phyloP scores from a whole-genome alignment of 2,113 vertebrate genomes.

The Plestiodon gilberti region DNA sequence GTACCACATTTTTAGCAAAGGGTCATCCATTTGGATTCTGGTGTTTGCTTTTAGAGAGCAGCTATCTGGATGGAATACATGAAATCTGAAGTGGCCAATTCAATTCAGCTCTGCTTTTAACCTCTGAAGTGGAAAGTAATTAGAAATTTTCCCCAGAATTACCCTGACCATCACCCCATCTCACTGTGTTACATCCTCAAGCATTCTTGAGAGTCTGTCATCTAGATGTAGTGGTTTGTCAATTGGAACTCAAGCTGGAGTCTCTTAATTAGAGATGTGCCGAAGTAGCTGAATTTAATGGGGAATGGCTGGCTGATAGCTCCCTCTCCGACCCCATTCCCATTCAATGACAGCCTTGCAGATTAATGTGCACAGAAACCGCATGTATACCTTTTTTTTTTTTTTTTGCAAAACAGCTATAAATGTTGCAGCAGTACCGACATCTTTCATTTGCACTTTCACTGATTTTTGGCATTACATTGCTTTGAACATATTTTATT shows the following conservation, averaged over 20 bases:
- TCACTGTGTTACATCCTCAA: conserved; percentile 47
- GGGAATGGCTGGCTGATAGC: conserved; percentile 46
- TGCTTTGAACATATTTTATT: background rate
- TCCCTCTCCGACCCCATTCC: conserved; percentile 15
- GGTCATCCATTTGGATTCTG: conserved; percentile 6
- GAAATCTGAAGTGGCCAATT: conserved; percentile 34
- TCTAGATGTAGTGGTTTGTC: conserved; percentile 59
- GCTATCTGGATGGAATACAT: conserved; percentile 9
- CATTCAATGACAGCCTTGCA: conserved; percentile 35
- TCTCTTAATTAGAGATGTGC: conserved; percentile 67
- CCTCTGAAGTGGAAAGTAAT: conserved; percentile 58
- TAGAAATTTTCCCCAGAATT: conserved; percentile 60
- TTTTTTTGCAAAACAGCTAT: conserved; percentile 2
- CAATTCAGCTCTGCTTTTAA: conserved; percentile 43
- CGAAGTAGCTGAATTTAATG: conserved; percentile 51
- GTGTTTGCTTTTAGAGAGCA: conserved; percentile 5
- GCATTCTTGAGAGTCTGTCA: conserved; percentile 50
- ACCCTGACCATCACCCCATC: conserved; percentile 36
- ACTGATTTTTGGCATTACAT: fast-evolving
- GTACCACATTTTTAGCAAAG: background rate
- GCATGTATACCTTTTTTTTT: background rate
- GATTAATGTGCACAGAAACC: conserved; percentile 36
- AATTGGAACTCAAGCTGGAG: conserved; percentile 53
- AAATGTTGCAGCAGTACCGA: background rate
- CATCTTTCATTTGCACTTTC: background rate